These are phyloP conservation scores for Volucella inflata DNA, from an alignment of 2,888 invertebrate genomes.

Conservation along the genomic window DNA sequence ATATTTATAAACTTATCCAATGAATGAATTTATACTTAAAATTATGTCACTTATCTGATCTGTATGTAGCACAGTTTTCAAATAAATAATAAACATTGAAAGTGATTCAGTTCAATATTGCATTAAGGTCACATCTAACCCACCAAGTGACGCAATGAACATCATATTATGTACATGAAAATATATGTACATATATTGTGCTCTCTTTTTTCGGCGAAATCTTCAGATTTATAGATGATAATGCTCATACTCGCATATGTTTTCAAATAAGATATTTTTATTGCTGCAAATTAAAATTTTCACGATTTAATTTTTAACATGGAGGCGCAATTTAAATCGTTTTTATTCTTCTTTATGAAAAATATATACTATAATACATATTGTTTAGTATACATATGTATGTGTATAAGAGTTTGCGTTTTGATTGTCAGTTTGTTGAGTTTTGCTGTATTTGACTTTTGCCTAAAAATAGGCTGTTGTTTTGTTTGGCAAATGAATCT, in stretches of 20 bases:
- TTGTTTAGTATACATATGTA: no score
- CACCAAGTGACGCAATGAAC: background rate
- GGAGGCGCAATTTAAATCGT: background rate
- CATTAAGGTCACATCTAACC: background rate
- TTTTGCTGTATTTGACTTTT: no score
- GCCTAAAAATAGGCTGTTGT: no score
- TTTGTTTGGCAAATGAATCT: no score
- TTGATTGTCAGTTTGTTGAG: no score
- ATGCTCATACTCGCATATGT: constrained; percentile 2
- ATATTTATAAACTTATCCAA: background rate
- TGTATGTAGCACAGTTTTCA: background rate
- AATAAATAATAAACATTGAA: background rate
- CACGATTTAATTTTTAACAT: background rate
- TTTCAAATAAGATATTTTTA: background rate
- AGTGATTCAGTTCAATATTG: background rate
- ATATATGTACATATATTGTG: no score
- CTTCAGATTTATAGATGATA: background rate
- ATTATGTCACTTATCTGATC: constrained; percentile 20
- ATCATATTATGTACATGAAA: background rate
- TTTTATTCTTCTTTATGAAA: no score
- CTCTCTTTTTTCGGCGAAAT: no score
- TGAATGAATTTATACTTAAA: constrained; percentile 7
- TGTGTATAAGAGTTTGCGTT: no score
- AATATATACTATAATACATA: no score
- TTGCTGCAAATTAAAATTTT: background rate